phyloP scores from a whole-genome alignment of 2,888 invertebrate genomes.

The Microplitis deprimator region DNA sequence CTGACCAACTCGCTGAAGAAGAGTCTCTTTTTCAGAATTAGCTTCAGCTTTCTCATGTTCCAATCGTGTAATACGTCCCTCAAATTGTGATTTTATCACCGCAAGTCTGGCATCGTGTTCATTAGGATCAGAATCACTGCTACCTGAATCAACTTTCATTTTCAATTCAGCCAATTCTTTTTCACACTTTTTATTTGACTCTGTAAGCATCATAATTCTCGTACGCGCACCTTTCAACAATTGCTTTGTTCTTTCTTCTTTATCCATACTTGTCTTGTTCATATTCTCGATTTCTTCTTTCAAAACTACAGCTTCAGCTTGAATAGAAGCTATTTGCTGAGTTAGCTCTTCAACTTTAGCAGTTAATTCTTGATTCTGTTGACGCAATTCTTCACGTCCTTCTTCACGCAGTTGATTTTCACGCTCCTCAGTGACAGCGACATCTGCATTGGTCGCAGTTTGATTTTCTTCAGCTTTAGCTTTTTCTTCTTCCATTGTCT shows the following conservation, averaged over 20 bases:
- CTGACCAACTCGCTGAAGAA: constrained; percentile 80
- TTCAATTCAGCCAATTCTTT: constrained; percentile 65
- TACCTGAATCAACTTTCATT: constrained; percentile 59
- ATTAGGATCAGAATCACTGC: constrained; percentile 61
- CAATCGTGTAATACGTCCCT: constrained; percentile 78
- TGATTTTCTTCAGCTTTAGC: constrained; percentile 74
- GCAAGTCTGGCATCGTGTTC: constrained; percentile 72
- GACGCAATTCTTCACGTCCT: constrained; percentile 71
- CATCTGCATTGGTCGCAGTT: constrained; percentile 63
- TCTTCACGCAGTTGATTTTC: constrained; percentile 72
- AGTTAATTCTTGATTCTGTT: constrained; percentile 58
- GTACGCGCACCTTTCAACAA: constrained; percentile 83
- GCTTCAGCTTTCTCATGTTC: constrained; percentile 82
- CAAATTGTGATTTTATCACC: constrained; percentile 80
- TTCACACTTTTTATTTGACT: constrained; percentile 76
- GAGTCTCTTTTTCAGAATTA: constrained; percentile 78
- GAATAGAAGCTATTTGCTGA: constrained; percentile 71
- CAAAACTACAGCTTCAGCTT: constrained; percentile 77
- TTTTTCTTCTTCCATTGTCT: constrained; percentile 78
- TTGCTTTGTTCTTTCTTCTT: constrained; percentile 78
- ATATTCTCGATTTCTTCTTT: constrained; percentile 78
- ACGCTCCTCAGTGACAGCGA: constrained; percentile 61
- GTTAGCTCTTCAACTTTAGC: constrained; percentile 66
- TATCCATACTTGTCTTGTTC: constrained; percentile 74
- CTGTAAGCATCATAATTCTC: constrained; percentile 81